Evolutionary conservation across 2,888 invertebrate genomes (phyloP).

Genomic region (Pandemis heparana): DNA sequence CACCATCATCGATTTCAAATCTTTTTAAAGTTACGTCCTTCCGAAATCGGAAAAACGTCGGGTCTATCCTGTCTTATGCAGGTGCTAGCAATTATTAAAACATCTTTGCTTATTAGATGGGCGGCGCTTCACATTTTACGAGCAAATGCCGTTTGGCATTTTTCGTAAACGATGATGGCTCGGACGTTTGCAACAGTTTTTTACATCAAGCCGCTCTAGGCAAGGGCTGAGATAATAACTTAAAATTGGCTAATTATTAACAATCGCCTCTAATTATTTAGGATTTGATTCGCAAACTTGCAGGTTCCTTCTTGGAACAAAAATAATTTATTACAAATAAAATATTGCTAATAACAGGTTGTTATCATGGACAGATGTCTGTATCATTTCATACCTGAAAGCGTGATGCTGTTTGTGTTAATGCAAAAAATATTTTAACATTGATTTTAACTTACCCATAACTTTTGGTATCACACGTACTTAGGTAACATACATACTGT

Average conservation of each 20-base stretch:
- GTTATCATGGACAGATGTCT: neutral
- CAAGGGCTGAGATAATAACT: constrained; percentile 43
- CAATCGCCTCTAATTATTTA: constrained; percentile 52
- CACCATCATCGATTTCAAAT: constrained; percentile 65
- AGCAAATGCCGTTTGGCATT: constrained; percentile 58
- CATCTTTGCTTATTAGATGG: constrained; percentile 65
- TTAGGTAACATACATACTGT: no score
- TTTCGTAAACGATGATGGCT: constrained; percentile 67
- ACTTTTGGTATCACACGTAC: no score
- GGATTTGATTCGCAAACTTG: constrained; percentile 50
- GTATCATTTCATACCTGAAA: constrained; percentile 1
- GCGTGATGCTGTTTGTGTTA: neutral
- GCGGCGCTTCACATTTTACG: constrained; percentile 60
- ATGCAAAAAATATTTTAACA: neutral
- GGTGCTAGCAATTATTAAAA: constrained; percentile 67
- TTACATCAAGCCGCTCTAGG: constrained; percentile 48
- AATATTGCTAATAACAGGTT: constrained; percentile 13
- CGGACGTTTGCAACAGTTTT: constrained; percentile 48
- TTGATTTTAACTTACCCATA: neutral
- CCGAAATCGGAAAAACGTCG: constrained; percentile 58
- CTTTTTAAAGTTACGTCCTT: constrained; percentile 63
- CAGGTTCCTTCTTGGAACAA: constrained; percentile 48
- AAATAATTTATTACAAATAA: constrained; percentile 27
- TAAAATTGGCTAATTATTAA: constrained; percentile 38
- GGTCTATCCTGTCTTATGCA: constrained; percentile 62